Evolutionary conservation across 1,140 invertebrate species (phyloP).

Genomic region (Teleopsis dalmanni): DNA sequence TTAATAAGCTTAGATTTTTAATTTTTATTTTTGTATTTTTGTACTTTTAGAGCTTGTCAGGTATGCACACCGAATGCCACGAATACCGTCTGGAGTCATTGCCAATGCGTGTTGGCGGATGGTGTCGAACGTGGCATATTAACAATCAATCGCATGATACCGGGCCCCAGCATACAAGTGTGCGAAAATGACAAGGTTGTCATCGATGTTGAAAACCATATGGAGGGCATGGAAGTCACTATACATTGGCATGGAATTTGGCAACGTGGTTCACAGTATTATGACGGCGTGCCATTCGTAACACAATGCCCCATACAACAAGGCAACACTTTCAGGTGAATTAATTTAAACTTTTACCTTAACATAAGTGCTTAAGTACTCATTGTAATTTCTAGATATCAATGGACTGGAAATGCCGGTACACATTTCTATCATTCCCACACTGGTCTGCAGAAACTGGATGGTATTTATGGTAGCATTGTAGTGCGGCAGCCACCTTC

Average conservation of each 20-base stretch:
- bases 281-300: constrained; percentile 83
- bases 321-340: constrained; percentile 70
- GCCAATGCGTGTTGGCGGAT: constrained; percentile 82
- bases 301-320: constrained; percentile 85
- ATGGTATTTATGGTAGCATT: constrained; percentile 82
- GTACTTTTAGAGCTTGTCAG: constrained; percentile 66
- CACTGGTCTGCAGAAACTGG: constrained; percentile 76
- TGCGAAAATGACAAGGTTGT: constrained; percentile 79
- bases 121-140: constrained; percentile 79
- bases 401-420: constrained; percentile 66
- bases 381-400: constrained; percentile 52
- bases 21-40: constrained; percentile 2
- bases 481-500: constrained; percentile 74
- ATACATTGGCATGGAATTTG: constrained; percentile 86
- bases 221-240: constrained; percentile 69
- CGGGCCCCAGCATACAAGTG: constrained; percentile 83
- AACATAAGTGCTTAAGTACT: background rate
- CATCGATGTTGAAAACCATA: constrained; percentile 74
- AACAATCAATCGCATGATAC: constrained; percentile 81
- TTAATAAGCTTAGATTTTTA: background rate
- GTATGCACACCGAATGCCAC: constrained; percentile 83
- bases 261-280: constrained; percentile 74
- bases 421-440: constrained; percentile 91
- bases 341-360: constrained; percentile 3
- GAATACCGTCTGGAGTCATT: constrained; percentile 77